These are phyloP conservation scores for Eleutherodactylus coqui DNA, from an alignment of 2,797 vertebrate genomes.

Conservation along the genomic window DNA sequence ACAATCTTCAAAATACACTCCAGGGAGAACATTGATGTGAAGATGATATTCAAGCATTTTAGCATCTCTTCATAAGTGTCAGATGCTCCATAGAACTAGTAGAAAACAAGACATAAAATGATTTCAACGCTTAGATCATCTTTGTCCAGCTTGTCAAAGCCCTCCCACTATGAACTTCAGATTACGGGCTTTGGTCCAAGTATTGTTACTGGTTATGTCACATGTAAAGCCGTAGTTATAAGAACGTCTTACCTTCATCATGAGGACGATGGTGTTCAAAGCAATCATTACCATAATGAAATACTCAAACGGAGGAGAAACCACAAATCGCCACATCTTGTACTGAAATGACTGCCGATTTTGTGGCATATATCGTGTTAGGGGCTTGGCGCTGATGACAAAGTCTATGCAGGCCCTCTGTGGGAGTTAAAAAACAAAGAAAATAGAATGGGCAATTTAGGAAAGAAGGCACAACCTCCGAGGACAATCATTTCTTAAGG, in stretches of 20 bases:
- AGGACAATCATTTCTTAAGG: neutral
- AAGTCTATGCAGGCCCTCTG: constrained; percentile 99
- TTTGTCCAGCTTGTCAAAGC: neutral
- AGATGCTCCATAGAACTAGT: constrained; percentile 92
- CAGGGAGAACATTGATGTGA: constrained; percentile 95
- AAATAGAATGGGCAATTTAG: neutral
- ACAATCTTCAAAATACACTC: constrained; percentile 96
- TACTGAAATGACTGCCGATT: constrained; percentile 96
- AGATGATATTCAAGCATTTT: constrained; percentile 94
- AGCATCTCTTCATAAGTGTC: constrained; percentile 89
- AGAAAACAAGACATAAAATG: constrained; percentile 27
- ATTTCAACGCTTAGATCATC: neutral
- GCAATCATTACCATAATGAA: constrained; percentile 99
- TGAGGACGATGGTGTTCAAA: constrained; percentile 96
- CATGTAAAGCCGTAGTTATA: neutral
- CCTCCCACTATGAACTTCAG: neutral
- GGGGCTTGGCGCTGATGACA: constrained; percentile 92
- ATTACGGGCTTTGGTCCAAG: neutral
- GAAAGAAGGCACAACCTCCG: neutral
- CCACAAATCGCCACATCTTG: constrained; percentile 96
- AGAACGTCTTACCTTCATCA: constrained; percentile 91
- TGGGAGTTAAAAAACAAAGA: constrained; percentile 9
- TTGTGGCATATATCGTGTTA: constrained; percentile 96
- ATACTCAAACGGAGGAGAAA: constrained; percentile 95
- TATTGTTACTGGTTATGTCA: neutral